Evolutionary conservation across 2,888 invertebrate species (phyloP).

Genomic region (Nemotelus nigrinus): DNA sequence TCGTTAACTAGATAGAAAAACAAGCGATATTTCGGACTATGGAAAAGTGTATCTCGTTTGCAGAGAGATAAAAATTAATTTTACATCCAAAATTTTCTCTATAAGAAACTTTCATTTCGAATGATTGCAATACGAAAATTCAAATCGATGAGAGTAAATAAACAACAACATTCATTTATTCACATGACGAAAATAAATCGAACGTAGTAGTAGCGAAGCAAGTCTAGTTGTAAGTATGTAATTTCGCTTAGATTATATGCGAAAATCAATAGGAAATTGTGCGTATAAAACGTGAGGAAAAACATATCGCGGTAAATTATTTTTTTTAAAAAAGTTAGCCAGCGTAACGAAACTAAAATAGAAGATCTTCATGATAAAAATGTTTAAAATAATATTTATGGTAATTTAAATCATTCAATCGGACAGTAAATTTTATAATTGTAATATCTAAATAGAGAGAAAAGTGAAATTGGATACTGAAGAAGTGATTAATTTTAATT

Average conservation of each 20-base stretch:
- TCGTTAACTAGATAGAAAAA: not conserved
- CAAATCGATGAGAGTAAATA: slow-evolving; percentile 1
- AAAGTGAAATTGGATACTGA: slow-evolving; percentile 15
- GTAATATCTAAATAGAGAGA: slow-evolving; percentile 45
- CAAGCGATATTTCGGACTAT: slow-evolving; percentile 3
- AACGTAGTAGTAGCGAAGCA: not conserved
- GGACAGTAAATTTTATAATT: slow-evolving; percentile 42
- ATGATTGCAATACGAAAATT: not conserved
- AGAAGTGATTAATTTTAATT: slow-evolving; percentile 1
- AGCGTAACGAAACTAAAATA: not conserved
- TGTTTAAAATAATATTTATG: slow-evolving; percentile 9
- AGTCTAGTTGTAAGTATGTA: slow-evolving; percentile 9
- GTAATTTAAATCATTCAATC: not conserved
- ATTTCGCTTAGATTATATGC: not conserved
- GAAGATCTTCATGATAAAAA: slow-evolving; percentile 4
- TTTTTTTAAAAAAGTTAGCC: too few relatives aligned
- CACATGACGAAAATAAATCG: slow-evolving; percentile 2
- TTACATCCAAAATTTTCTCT: too few relatives aligned
- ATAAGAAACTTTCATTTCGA: too few relatives aligned
- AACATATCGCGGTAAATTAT: slow-evolving; percentile 3
- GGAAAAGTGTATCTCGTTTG: slow-evolving; percentile 17
- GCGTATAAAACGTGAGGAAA: not conserved
- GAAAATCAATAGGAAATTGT: not conserved
- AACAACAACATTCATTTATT: slow-evolving; percentile 1
- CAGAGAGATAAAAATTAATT: not conserved